These are phyloP conservation scores for Clunio marinus DNA, from an alignment of 2,888 invertebrate species.

Conservation along the genomic window DNA sequence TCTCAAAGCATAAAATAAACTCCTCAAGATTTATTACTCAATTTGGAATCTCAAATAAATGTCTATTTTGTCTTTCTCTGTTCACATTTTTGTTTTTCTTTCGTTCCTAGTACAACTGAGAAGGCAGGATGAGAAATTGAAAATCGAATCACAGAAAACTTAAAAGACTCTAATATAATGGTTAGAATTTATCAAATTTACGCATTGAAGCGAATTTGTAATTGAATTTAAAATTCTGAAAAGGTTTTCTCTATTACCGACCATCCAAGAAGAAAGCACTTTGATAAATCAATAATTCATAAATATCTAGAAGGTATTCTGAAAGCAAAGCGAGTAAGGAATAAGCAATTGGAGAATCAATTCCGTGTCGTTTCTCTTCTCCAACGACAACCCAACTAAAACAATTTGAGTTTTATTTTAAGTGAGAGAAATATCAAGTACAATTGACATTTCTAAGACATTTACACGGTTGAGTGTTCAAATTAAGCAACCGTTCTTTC, in stretches of 20 bases:
- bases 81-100: too few relatives aligned
- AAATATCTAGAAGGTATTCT: not conserved
- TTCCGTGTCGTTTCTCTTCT: not conserved
- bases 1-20: not conserved
- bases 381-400: too few relatives aligned
- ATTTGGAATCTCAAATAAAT: not conserved
- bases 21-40: constrained; percentile 16
- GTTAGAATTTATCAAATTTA: constrained; percentile 2
- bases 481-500: not conserved
- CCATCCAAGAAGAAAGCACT: not conserved
- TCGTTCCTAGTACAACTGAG: too few relatives aligned
- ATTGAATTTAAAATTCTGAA: not conserved
- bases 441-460: constrained; percentile 18
- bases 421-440: not conserved
- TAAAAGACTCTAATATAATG: constrained; percentile 8
- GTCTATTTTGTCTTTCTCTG: not conserved
- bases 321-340: not conserved
- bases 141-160: constrained; percentile 8
- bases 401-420: too few relatives aligned
- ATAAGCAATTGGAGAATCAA: too few relatives aligned
- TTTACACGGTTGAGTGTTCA: not conserved
- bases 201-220: constrained; percentile 4
- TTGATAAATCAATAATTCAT: not conserved
- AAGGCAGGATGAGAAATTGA: not conserved
- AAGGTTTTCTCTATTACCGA: not conserved